Evolutionary conservation across 2,113 vertebrate species (phyloP).

Genomic region (Peromyscus leucopus): DNA sequence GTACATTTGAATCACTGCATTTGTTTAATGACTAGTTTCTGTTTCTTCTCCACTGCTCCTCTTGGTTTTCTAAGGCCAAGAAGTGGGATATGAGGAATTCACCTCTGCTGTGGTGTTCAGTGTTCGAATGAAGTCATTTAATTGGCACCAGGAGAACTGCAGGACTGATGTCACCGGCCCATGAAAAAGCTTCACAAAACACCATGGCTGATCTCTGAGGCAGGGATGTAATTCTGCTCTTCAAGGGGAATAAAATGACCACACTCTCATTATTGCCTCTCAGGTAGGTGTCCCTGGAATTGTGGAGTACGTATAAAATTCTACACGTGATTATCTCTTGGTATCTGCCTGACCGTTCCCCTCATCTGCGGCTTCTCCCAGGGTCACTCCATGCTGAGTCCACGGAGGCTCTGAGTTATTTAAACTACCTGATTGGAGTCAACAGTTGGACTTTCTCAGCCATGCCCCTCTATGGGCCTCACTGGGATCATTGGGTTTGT

Average conservation of each 20-base stretch:
- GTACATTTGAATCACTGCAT: neutral
- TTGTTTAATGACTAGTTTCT: neutral
- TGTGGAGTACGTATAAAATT: neutral
- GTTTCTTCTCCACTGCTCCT: neutral
- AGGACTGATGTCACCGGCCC: neutral
- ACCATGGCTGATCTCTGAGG: neutral
- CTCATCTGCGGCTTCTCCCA: accelerated
- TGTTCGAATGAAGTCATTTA: neutral
- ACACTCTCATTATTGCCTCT: neutral
- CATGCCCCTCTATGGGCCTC: neutral
- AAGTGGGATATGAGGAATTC: no score
- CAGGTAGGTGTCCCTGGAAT: no score
- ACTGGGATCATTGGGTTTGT: neutral
- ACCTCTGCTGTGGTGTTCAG: accelerated
- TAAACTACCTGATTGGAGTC: no score
- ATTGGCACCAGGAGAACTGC: neutral
- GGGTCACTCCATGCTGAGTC: neutral
- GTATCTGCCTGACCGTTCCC: accelerated
- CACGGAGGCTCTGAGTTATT: neutral
- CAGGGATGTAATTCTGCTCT: neutral
- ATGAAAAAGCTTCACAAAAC: neutral
- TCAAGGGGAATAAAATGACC: neutral
- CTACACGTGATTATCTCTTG: no score
- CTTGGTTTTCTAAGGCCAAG: neutral
- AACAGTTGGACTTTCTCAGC: neutral